Base-by-base conservation (phyloP, 1,140 invertebrate genomes). In the Meloidogyne hapla region DNA sequence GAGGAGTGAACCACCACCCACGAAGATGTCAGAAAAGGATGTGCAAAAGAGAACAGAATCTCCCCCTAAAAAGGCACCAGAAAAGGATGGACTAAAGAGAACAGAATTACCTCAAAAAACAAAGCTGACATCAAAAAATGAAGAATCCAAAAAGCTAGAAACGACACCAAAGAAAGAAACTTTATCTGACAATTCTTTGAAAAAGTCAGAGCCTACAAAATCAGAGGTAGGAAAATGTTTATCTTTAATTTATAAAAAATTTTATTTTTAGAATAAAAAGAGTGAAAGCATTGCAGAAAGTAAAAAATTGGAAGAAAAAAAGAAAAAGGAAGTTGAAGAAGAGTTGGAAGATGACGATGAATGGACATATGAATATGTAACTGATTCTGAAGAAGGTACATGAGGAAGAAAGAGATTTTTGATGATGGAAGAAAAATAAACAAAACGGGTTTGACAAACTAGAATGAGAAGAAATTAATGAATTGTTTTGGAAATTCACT, bases 321-420 rank as follows among this genome's bases (percentile, higher is more conserved):
- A 76, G 15, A 63, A 75, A 65, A 48, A 40, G 18, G 26, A 26
- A 23, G 40, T 40, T 13, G 66, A 74, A 26, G 75, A 48, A 73
- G 45, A 76, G 9, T 42, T 33, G 21, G 64, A 56, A 6, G 75
- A 76, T 61, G 73, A 62, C 3, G 70, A 75, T 15, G 75, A 76
- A 61, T 77, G 76, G 76, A 33, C 73, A n/a, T 77, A 77, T 42
- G 76, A 77, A 78, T 61, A 73, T 63, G 56, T 73, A 3, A 73
- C 71, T 38, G 71, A 73, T 40, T 77, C 77, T 56, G 76, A 77
- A 18, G 56, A 77, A 10, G 67, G 42, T 15, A 45, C 13, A 56
- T 56, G n/a, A 56, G n/a, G 8, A 56, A n/a, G n/a, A 6, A n/a
- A n/a, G n/a, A n/a, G 33, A 6, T 33, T 33, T 33, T 33, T 6